phyloP scores from a whole-genome alignment of 2,797 vertebrate species.

The Cynopterus sphinx region DNA sequence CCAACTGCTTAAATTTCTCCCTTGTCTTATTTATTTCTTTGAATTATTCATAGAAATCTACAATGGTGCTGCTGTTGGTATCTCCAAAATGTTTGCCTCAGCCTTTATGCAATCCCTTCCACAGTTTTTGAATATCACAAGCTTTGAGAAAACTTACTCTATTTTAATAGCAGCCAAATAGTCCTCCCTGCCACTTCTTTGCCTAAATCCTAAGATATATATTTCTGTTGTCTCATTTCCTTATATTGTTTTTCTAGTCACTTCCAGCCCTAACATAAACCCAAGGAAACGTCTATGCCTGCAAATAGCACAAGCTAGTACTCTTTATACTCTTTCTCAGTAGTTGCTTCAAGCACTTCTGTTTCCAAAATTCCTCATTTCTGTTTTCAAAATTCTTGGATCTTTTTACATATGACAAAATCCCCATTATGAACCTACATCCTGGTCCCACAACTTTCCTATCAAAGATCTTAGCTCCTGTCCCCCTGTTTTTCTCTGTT shows the following conservation, averaged over 20 bases:
- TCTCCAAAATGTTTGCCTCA: background rate
- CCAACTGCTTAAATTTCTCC: background rate
- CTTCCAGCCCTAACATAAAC: background rate
- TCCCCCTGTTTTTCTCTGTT: background rate
- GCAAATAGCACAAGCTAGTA: background rate
- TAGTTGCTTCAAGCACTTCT: background rate
- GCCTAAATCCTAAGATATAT: background rate
- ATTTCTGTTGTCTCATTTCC: background rate
- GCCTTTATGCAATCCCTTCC: background rate
- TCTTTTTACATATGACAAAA: conserved; percentile 12
- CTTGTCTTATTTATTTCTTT: background rate
- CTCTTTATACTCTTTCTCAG: background rate
- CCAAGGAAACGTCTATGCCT: background rate
- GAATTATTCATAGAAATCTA: conserved; percentile 47
- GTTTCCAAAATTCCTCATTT: too few species aligned
- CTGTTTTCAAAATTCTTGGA: background rate
- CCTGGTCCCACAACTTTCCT: background rate
- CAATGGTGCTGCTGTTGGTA: background rate
- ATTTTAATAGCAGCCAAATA: background rate
- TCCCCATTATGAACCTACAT: background rate
- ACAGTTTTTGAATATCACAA: background rate
- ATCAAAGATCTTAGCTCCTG: background rate
- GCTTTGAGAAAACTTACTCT: background rate
- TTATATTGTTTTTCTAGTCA: background rate
- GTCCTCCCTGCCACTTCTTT: background rate